These are phyloP conservation scores for Gambusia yucatana DNA, from an alignment of 2,797 vertebrate species.

Conservation along the genomic window DNA sequence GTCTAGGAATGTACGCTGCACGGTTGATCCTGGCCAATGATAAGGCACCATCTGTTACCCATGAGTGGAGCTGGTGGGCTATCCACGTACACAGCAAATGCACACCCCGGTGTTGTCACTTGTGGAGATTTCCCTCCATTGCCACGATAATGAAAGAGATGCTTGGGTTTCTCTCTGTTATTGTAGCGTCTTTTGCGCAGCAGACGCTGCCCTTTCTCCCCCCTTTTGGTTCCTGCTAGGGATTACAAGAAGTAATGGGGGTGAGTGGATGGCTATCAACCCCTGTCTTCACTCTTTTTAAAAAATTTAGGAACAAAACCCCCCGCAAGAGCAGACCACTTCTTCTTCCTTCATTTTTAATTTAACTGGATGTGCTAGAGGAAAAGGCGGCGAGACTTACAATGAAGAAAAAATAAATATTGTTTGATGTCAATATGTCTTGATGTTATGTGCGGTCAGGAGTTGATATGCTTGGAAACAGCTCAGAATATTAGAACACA, in stretches of 20 bases:
- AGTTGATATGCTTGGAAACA: slow-evolving; percentile 71
- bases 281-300: slow-evolving; percentile 41
- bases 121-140: slow-evolving; percentile 50
- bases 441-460: slow-evolving; percentile 40
- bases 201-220: slow-evolving; percentile 76
- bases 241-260: slow-evolving; percentile 73
- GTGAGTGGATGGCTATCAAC: slow-evolving; percentile 53
- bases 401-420: slow-evolving; percentile 31
- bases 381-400: slow-evolving; percentile 36
- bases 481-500: slow-evolving; percentile 47
- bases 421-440: slow-evolving; percentile 51
- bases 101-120: slow-evolving; percentile 50
- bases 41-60: slow-evolving; percentile 84
- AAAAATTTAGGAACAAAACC: slow-evolving; percentile 36
- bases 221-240: slow-evolving; percentile 78
- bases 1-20: slow-evolving; percentile 83
- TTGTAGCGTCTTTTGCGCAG: slow-evolving; percentile 73
- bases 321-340: slow-evolving; percentile 39
- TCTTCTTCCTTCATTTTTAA: slow-evolving; percentile 49
- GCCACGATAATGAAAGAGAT: slow-evolving; percentile 63
- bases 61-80: slow-evolving; percentile 65
- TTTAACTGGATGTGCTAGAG: slow-evolving; percentile 68
- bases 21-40: slow-evolving; percentile 75
- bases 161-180: slow-evolving; percentile 73
- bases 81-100: slow-evolving; percentile 48